Evolutionary conservation across 2,113 vertebrate species (phyloP).

Genomic region (Bombycilla garrulus): DNA sequence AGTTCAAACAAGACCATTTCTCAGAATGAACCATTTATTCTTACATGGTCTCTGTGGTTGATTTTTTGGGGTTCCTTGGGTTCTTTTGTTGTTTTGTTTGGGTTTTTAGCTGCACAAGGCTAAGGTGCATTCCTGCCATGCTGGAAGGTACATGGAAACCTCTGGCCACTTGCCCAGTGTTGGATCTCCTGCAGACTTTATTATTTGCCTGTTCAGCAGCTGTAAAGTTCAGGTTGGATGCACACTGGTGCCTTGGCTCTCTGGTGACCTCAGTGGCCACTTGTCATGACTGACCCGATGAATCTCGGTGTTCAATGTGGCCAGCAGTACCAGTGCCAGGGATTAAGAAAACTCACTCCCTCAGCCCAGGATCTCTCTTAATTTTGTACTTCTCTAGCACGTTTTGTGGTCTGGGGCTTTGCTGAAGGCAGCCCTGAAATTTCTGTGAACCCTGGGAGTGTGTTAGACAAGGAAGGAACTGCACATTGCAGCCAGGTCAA

Average conservation of each 20-base stretch:
- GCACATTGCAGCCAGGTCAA: neutral
- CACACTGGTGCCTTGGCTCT: neutral
- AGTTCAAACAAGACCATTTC: neutral
- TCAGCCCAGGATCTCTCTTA: neutral
- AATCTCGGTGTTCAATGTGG: accelerated
- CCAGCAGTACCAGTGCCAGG: neutral
- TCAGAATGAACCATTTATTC: neutral
- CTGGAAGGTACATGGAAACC: neutral
- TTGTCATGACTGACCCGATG: accelerated
- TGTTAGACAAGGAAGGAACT: neutral
- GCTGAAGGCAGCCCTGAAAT: neutral
- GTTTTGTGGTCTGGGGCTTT: neutral
- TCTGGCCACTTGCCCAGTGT: neutral
- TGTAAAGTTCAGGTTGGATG: neutral
- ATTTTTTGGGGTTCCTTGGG: neutral
- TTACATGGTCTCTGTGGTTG: accelerated
- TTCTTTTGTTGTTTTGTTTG: neutral
- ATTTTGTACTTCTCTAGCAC: neutral
- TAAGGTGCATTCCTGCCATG: neutral
- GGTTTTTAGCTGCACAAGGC: neutral
- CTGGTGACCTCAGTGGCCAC: neutral
- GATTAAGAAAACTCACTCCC: neutral
- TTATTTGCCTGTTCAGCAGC: neutral
- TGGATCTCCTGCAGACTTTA: neutral
- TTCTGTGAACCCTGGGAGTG: neutral